Evolutionary conservation across 2,888 invertebrate genomes (phyloP), one percentile per base, ranked within the genome.

Genomic region (Gisinianus flammeolus): DNA sequence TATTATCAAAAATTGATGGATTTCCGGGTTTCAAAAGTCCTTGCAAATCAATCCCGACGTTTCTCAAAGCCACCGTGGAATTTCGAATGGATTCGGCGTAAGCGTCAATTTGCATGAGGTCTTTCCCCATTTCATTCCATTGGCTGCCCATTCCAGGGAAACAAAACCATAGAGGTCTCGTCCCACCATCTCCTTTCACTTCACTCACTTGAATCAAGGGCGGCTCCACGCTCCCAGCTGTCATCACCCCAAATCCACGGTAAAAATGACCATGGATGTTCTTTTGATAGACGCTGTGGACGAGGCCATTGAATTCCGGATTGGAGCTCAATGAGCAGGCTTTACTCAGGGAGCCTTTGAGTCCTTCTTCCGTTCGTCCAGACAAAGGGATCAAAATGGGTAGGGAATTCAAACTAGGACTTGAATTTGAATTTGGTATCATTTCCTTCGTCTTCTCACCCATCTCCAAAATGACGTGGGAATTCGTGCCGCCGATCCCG

Each of bases 201-300:
- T 22, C 4, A 26, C 8, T 26, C 4, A 62, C 8, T 89, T 90
- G 81, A 12, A 8, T 26, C 24, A 35, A 35, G 22, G 84, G 24
- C 4, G 72, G 26, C 3, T 12, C 72, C 19, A 54, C 24, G 24
- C 10, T 5, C 24, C 24, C 62, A 62, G 22, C 24, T 62, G 24
- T 2, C 10, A 24, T 6, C 6, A 62, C 24, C 12, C 4, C 62
- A 24, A 22, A 62, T 2, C 62, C 62, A 4, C 62, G 19, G 4
- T 6, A 62, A 24, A 3, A 3, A 62, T 62, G 62, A 22, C 12
- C 26, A 10, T 19, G 4, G 6, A 62, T 6, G 12, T 62, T 22
- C 4, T 2, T 24, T 24, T 62, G 3, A 24, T 6, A 62, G 3
- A 62, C 6, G 6, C 24, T 22, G 5, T 62, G 62, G 12, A 62